Conservation (phyloP, 2,888 invertebrate genomes). For the Nezara viridula region DNA sequence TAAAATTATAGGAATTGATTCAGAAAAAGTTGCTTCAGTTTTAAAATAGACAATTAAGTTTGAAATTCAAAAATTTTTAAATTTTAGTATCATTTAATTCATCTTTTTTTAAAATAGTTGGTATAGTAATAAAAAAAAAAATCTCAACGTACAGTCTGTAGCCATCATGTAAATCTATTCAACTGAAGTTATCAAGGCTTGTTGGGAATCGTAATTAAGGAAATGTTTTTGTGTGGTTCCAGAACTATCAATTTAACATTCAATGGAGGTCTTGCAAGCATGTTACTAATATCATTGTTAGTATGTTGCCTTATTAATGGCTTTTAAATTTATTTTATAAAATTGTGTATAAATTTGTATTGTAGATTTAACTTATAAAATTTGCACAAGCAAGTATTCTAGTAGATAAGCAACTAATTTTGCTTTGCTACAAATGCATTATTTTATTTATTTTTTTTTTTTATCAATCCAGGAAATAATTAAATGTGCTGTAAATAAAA, state of each 20-base stretch:
- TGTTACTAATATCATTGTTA: slow-evolving; percentile 6
- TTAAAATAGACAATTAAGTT: too few species aligned
- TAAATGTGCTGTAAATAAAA: slow-evolving; percentile 35
- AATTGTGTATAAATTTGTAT: background rate
- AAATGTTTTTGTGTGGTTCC: background rate
- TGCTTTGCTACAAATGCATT: too few species aligned
- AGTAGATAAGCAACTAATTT: slow-evolving; percentile 12
- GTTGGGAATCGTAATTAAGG: background rate
- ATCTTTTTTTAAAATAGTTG: background rate
- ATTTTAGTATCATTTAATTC: too few species aligned
- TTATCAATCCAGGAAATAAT: background rate
- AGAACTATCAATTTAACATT: background rate
- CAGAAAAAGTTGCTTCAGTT: too few species aligned
- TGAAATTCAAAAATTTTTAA: too few species aligned
- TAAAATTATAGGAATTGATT: too few species aligned
- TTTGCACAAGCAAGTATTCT: slow-evolving; percentile 36
- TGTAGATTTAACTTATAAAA: background rate
- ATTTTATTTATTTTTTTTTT: background rate
- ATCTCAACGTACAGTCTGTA: too few species aligned
- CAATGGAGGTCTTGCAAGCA: background rate
- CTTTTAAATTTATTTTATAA: slow-evolving; percentile 38
- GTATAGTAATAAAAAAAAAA: background rate
- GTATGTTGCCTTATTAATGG: background rate
- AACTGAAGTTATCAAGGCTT: too few species aligned
- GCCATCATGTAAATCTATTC: too few species aligned